Evolutionary conservation across 2,888 invertebrate genomes (phyloP).

Genomic region (Tuberolachnus salignus): DNA sequence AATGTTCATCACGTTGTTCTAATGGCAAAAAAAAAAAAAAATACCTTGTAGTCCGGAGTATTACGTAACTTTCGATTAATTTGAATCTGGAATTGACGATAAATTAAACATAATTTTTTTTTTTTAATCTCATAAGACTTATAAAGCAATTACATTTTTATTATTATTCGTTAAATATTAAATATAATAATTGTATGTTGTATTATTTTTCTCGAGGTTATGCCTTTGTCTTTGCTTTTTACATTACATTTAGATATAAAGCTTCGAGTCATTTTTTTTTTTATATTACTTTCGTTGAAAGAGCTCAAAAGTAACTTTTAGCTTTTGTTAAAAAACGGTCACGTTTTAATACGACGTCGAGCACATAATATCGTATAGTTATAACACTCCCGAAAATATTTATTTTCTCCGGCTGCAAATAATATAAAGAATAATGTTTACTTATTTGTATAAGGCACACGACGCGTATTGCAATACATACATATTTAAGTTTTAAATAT

Average conservation of each 20-base stretch:
- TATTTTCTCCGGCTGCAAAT: background rate
- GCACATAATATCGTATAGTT: background rate
- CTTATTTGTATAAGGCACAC: too few species aligned
- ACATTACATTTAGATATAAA: conserved; percentile 20
- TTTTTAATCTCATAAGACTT: too few species aligned
- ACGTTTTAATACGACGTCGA: conserved; percentile 18
- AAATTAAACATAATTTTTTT: too few species aligned
- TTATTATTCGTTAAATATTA: too few species aligned
- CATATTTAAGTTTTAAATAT: too few species aligned
- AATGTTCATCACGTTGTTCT: too few species aligned
- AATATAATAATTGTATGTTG: background rate
- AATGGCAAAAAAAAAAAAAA: too few species aligned
- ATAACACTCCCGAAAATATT: conserved; percentile 7
- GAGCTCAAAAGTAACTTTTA: conserved; percentile 18
- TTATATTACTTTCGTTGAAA: conserved; percentile 6
- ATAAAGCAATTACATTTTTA: too few species aligned
- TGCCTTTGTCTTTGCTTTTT: conserved; percentile 5
- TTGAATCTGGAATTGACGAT: too few species aligned
- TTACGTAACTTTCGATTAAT: too few species aligned
- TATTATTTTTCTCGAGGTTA: background rate
- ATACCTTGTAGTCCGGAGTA: too few species aligned
- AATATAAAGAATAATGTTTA: background rate
- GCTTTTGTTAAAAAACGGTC: conserved; percentile 14
- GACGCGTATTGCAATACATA: too few species aligned
- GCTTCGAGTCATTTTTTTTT: conserved; percentile 12